These are phyloP conservation scores for Tetramorium simillimum DNA, from an alignment of 1,140 invertebrate species.

Conservation along the genomic window DNA sequence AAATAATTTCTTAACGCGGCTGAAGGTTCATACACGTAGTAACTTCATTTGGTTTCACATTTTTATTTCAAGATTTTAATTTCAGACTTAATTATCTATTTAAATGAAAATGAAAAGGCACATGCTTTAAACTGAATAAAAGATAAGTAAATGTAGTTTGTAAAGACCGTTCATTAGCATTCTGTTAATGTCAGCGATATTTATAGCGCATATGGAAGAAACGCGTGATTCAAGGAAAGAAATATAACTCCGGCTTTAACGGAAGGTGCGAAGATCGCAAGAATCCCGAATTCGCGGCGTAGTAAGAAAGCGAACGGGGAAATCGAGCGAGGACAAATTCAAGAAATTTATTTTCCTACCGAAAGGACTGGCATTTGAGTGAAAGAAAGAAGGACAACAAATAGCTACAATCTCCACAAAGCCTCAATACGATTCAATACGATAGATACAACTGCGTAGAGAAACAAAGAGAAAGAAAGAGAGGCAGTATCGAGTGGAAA, in stretches of 20 bases:
- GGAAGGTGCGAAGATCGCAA: not conserved
- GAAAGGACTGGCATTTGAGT: not conserved
- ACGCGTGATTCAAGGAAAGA: not conserved
- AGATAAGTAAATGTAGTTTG: not conserved
- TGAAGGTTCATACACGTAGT: too few species aligned
- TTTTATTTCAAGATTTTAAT: conserved; percentile 8
- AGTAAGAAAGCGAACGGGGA: not conserved
- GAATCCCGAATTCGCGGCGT: not conserved
- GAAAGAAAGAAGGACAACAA: not conserved
- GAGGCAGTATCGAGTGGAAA: not conserved
- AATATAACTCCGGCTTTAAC: conserved; percentile 7
- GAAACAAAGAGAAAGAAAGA: not conserved
- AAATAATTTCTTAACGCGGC: not conserved
- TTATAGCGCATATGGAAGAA: conserved; percentile 2
- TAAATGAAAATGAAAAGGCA: not conserved
- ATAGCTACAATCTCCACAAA: conserved; percentile 26
- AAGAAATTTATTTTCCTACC: conserved; percentile 32
- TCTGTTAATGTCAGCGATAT: not conserved
- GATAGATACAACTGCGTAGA: not conserved
- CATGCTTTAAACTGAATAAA: not conserved
- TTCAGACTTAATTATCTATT: not conserved
- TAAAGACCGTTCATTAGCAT: not conserved
- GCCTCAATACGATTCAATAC: conserved; percentile 33
- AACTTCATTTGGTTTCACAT: not conserved
- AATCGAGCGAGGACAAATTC: not conserved